A percentile compares a stretch with the other conserved stretches of the same genome.
Evolutionary conservation across 2,113 vertebrate genomes (phyloP).

Genomic region (Orcinus orca): DNA sequence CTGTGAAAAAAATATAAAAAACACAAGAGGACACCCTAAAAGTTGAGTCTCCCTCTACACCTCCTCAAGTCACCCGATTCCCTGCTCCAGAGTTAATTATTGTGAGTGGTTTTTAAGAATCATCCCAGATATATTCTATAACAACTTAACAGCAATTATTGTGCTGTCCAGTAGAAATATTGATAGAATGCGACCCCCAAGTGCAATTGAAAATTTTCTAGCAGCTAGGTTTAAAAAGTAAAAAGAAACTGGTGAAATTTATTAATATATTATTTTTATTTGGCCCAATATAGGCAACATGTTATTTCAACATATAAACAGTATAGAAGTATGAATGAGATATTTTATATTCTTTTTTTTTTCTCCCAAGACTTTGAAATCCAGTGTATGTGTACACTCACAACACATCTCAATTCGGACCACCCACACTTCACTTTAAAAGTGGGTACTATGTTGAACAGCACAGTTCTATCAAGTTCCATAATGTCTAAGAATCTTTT

Average conservation of each 20-base stretch:
- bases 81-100: neutral
- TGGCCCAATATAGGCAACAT: neutral
- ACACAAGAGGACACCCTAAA: neutral
- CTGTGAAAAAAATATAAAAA: neutral
- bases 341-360: neutral
- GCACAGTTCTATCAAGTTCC: neutral
- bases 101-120: neutral
- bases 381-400: fast-evolving
- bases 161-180: neutral
- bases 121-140: fast-evolving
- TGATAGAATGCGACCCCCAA: fast-evolving
- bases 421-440: fast-evolving
- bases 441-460: fast-evolving
- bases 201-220: neutral
- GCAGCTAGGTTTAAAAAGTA: neutral
- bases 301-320: neutral
- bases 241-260: neutral
- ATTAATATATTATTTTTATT: neutral
- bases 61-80: neutral
- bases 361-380: neutral
- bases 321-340: neutral
- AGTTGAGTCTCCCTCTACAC: neutral
- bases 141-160: too few species aligned
- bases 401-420: neutral
- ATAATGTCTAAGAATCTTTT: neutral